phyloP scores from a whole-genome alignment of 1,140 invertebrate genomes.

The Pseudomyrmex cubaensis region DNA sequence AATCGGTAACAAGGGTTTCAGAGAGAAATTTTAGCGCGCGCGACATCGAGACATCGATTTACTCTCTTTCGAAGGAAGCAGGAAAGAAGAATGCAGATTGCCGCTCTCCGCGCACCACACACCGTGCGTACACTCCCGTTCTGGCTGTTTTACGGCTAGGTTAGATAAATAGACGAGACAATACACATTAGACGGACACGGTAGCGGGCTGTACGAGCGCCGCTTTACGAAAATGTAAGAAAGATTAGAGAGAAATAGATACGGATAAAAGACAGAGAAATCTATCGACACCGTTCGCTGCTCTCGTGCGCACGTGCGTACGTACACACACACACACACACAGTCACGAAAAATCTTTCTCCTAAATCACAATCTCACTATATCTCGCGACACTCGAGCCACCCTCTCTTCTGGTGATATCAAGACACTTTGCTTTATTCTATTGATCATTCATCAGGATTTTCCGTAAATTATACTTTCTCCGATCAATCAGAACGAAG shows the following conservation, averaged over 20 bases:
- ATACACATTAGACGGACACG: conserved; percentile 80
- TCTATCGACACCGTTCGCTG: conserved; percentile 46
- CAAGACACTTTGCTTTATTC: neutral
- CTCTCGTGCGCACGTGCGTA: neutral
- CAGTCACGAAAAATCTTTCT: conserved; percentile 31
- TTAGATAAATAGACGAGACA: conserved; percentile 80
- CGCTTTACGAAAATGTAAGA: conserved; percentile 68
- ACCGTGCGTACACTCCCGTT: conserved; percentile 40
- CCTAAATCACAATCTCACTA: conserved; percentile 72
- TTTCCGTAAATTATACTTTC: neutral
- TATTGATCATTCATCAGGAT: neutral
- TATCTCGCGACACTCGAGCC: conserved; percentile 63
- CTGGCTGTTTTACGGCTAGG: conserved; percentile 69
- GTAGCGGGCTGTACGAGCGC: conserved; percentile 72
- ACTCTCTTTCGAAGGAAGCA: neutral
- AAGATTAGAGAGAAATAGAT: conserved; percentile 67
- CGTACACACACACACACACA: neutral
- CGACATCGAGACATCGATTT: conserved; percentile 6
- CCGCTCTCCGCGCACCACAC: conserved; percentile 13
- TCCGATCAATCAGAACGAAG: neutral
- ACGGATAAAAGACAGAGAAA: conserved; percentile 66
- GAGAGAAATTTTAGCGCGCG: neutral
- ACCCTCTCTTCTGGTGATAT: conserved; percentile 6
- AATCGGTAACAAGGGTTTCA: neutral
- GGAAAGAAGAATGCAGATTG: conserved; percentile 33